A percentile compares a stretch with the other conserved stretches of the same genome.
These are phyloP conservation scores for Paraplagusia blochii DNA, from an alignment of 2,113 vertebrate genomes.

Conservation along the genomic window DNA sequence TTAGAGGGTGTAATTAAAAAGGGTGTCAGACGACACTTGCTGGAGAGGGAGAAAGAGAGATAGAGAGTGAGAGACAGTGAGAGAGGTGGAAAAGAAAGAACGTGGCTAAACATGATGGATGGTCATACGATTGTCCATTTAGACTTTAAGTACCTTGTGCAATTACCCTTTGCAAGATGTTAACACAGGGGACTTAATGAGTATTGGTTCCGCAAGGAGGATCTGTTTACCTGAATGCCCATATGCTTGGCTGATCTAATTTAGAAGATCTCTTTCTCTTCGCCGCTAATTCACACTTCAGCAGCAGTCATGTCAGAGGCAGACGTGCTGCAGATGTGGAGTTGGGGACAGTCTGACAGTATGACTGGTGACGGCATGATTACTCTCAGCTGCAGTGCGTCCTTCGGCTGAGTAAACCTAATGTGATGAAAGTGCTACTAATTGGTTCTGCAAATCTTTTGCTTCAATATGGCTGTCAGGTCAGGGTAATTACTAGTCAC, in stretches of 20 bases:
- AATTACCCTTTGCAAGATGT: conserved; percentile 60
- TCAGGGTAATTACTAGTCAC: conserved; percentile 29
- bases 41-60: conserved; percentile 1
- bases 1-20: conserved; percentile 5
- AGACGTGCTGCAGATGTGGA: conserved; percentile 68
- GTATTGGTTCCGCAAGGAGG: conserved; percentile 44
- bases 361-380: conserved; percentile 70
- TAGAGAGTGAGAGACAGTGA: conserved; percentile 5
- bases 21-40: conserved; percentile 8
- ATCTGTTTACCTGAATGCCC: conserved; percentile 63
- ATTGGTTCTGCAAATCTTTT: conserved; percentile 49
- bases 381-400: conserved; percentile 53
- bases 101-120: conserved; percentile 35
- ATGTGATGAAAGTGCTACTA: conserved; percentile 57
- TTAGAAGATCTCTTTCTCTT: conserved; percentile 51
- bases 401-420: conserved; percentile 41
- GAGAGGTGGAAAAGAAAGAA: background rate
- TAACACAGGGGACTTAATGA: conserved; percentile 61
- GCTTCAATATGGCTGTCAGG: conserved; percentile 32
- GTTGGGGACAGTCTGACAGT: conserved; percentile 54
- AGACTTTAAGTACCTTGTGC: conserved; percentile 50
- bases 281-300: conserved; percentile 57
- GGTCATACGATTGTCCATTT: conserved; percentile 52
- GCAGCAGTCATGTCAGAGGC: conserved; percentile 51
- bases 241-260: conserved; percentile 56